Evolutionary conservation across 2,797 vertebrate genomes (phyloP), one percentile per base, ranked within the genome.

Genomic region (Channallabes apus): DNA sequence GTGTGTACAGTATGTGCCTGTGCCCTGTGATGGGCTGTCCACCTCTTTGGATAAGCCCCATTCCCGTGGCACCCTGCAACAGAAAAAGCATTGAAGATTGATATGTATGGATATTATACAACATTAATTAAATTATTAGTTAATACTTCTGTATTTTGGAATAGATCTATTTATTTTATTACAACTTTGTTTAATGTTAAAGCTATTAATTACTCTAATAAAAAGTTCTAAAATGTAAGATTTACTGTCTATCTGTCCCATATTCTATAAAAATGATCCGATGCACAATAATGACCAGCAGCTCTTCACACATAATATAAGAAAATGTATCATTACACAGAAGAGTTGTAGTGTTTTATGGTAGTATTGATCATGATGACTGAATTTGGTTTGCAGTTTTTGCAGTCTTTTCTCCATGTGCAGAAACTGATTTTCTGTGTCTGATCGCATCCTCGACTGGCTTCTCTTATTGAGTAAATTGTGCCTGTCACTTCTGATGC

Each of bases 401-500:
- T 73, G 24, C 61, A 38, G 24, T 91, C 92, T 95, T 93, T 91
- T 95, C 96, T 94, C 94, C 93, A 94, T 93, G 92, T 82, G 83
- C 90, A 76, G 87, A 86, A 89, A 93, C 87, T 95, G 94, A 93
- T 93, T 93, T 89, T 93, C 93, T 95, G 96, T 98, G 97, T 97
- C 97, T 97, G 96, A 96, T 94, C 97, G 96, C 96, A 94, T 96
- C 94, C 95, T 97, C 97, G 97, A 98, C 96, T 96, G 96, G 95
- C 94, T 92, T 92, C 85, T 96, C 98, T 99, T 98, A 99, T 99
- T 98, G 97, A 98, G 97, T 97, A 98, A 99, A 99, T 98, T 97
- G 97, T 95, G 97, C 94, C 97, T 99, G 98, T 99, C 98, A 98
- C 96, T 97, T 98, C 96, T 96, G 95, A 97, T 97, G 96, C 95